Conservation (phyloP, 2,888 invertebrate genomes). For the Orthonevra nobilis region DNA sequence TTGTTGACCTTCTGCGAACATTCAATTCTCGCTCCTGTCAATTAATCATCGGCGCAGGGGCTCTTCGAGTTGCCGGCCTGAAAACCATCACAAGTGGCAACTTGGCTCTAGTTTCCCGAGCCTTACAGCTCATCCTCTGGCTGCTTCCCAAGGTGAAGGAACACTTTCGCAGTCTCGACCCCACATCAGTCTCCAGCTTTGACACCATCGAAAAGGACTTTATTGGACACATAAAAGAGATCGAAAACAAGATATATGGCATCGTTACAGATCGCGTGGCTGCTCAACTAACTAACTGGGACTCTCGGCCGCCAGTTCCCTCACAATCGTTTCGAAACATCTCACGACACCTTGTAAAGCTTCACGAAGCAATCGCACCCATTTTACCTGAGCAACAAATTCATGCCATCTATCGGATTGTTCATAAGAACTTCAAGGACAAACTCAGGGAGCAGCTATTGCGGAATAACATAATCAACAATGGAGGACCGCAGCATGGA, state of each 20-base stretch:
- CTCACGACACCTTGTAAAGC: conserved; percentile 92
- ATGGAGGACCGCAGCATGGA: conserved; percentile 98
- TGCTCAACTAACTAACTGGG: conserved; percentile 92
- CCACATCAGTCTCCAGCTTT: conserved; percentile 81
- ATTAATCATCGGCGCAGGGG: conserved; percentile 97
- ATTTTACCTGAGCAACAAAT: conserved; percentile 91
- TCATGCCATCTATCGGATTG: conserved; percentile 87
- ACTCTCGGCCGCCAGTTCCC: conserved; percentile 96
- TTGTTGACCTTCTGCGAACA: conserved; percentile 92
- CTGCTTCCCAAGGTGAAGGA: conserved; percentile 86
- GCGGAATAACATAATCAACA: conserved; percentile 93
- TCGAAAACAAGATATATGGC: conserved; percentile 93
- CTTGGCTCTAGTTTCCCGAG: conserved; percentile 91
- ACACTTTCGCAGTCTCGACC: conserved; percentile 84
- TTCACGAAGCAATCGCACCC: conserved; percentile 94
- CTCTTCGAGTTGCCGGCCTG: conserved; percentile 94
- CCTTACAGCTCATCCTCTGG: conserved; percentile 90
- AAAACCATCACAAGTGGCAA: conserved; percentile 97
- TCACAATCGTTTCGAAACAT: conserved; percentile 93
- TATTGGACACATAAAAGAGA: conserved; percentile 93
- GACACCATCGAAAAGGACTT: conserved; percentile 89
- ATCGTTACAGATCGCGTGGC: conserved; percentile 93
- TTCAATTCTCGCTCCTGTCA: conserved; percentile 95
- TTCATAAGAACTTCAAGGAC: conserved; percentile 92
- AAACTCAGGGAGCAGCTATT: conserved; percentile 91